Evolutionary conservation across 2,888 invertebrate genomes (phyloP).

Genomic region (Hyalella azteca): DNA sequence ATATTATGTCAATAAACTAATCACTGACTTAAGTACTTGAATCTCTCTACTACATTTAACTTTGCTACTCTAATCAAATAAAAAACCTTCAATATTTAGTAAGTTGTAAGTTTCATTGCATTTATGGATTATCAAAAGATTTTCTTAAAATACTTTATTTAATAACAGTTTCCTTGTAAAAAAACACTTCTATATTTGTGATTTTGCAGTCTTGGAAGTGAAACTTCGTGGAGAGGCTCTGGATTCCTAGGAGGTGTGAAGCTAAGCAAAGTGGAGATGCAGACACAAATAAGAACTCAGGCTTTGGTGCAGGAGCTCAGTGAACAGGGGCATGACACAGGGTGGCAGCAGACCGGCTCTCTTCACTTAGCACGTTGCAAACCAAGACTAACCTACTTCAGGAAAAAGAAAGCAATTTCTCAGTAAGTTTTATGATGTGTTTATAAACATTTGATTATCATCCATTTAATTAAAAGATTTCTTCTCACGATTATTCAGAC

Average conservation of each 20-base stretch:
- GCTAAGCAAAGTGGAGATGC: constrained; percentile 79
- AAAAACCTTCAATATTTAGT: too few species aligned
- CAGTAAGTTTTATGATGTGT: constrained; percentile 68
- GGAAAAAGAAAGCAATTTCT: constrained; percentile 84
- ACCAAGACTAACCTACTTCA: constrained; percentile 83
- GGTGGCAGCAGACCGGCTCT: constrained; percentile 92
- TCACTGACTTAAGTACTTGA: too few species aligned
- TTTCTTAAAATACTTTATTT: too few species aligned
- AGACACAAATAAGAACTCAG: constrained; percentile 80
- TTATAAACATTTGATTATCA: not conserved
- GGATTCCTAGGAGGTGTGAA: constrained; percentile 73
- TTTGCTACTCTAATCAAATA: too few species aligned
- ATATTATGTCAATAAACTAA: too few species aligned
- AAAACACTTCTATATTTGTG: too few species aligned
- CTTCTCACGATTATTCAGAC: too few species aligned
- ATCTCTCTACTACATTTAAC: too few species aligned
- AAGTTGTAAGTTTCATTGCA: too few species aligned
- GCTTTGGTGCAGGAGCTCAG: constrained; percentile 77
- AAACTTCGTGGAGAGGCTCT: constrained; percentile 53
- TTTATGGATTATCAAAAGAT: too few species aligned
- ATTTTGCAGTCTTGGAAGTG: constrained; percentile 41
- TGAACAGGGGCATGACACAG: constrained; percentile 74
- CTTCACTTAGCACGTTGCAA: constrained; percentile 81
- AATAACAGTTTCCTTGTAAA: too few species aligned
- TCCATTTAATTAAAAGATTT: not conserved